Percentiles rank a stretch among this genome's conserved stretches.
Evolutionary conservation across 2,113 vertebrate genomes (phyloP).

Genomic region (Oreochromis tanganicae): DNA sequence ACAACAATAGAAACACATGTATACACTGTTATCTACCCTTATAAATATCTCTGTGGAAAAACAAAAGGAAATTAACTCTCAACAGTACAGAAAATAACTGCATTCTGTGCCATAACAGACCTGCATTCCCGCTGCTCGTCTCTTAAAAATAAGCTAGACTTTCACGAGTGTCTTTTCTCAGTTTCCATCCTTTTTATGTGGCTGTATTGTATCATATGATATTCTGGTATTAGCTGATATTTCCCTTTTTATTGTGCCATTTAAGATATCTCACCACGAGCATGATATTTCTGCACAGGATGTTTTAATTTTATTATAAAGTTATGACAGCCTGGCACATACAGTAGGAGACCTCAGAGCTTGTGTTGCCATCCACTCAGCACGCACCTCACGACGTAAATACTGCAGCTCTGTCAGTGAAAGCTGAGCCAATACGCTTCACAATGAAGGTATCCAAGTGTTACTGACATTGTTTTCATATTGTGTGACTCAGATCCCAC

Average conservation of each 20-base stretch:
- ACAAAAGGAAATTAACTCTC: conserved; percentile 6
- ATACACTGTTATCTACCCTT: background rate
- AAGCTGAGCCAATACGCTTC: background rate
- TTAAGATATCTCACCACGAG: background rate
- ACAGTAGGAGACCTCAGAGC: background rate
- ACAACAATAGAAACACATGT: background rate
- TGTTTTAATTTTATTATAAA: background rate
- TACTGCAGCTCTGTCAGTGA: background rate
- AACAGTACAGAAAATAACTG: background rate
- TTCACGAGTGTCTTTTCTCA: background rate
- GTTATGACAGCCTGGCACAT: background rate
- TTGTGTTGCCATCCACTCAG: background rate
- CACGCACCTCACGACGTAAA: background rate
- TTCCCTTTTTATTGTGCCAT: background rate
- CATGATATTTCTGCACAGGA: background rate
- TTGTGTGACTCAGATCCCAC: background rate
- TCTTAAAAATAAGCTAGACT: background rate
- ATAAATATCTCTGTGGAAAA: conserved; percentile 11
- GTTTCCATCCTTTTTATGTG: background rate
- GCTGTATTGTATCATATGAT: background rate
- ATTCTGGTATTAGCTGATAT: background rate
- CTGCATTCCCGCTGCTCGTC: background rate
- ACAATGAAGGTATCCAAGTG: background rate
- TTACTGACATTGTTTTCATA: background rate
- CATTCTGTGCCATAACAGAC: background rate